These are phyloP conservation scores for Pangasianodon gigas DNA, from an alignment of 2,113 vertebrate genomes.

Conservation along the genomic window DNA sequence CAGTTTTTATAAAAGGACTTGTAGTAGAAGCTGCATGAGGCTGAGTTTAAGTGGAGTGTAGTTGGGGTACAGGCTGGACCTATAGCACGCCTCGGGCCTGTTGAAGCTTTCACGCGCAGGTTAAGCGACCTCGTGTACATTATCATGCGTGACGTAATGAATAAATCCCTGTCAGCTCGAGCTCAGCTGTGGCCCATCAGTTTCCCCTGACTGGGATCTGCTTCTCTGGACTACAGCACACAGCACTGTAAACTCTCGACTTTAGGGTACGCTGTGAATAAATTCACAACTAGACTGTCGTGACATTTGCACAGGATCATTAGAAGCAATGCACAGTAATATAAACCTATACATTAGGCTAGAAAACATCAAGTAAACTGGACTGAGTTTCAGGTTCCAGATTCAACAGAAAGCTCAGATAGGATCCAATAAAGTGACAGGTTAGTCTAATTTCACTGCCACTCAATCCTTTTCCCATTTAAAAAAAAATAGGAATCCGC, in stretches of 20 bases:
- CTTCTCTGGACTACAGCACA: background rate
- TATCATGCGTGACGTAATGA: conserved; percentile 31
- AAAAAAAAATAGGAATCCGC: background rate
- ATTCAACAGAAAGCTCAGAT: background rate
- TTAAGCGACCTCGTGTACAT: conserved; percentile 22
- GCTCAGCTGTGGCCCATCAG: conserved; percentile 32
- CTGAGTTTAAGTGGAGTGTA: background rate
- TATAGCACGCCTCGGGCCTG: background rate
- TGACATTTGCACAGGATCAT: background rate
- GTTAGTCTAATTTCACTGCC: background rate
- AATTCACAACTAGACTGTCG: background rate
- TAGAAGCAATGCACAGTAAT: background rate
- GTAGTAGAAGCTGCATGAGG: background rate
- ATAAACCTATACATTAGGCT: background rate
- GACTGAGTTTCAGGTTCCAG: background rate
- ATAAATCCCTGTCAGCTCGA: conserved; percentile 24
- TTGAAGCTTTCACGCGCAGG: conserved; percentile 3
- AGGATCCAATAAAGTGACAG: background rate
- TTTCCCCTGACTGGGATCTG: background rate
- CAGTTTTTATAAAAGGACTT: background rate
- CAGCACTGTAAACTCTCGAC: background rate
- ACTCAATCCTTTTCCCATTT: background rate
- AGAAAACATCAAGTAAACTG: background rate
- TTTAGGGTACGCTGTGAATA: background rate
- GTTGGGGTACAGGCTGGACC: background rate